Conservation (phyloP, 1,140 invertebrate genomes). For the Elymnias hypermnestra region DNA sequence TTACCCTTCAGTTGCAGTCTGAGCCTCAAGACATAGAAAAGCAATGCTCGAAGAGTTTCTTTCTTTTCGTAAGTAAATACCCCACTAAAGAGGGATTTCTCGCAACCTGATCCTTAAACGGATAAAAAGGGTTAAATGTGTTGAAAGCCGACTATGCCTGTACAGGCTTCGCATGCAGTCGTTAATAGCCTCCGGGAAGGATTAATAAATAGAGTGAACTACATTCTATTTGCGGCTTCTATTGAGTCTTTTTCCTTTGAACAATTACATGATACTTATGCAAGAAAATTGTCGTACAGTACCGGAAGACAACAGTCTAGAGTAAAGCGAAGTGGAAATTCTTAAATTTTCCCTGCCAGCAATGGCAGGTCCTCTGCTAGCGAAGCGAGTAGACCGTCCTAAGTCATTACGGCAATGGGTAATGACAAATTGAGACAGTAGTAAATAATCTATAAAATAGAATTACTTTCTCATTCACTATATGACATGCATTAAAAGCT, state of each 20-base stretch:
- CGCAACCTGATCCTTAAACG: conserved; percentile 24
- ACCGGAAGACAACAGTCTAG: too few relatives aligned
- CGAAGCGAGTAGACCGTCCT: too few relatives aligned
- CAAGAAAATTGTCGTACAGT: too few relatives aligned
- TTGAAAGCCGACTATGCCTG: conserved; percentile 21
- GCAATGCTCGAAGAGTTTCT: conserved; percentile 8
- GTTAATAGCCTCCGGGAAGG: conserved; percentile 11
- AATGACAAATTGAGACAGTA: too few relatives aligned
- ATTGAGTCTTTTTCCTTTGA: neutral
- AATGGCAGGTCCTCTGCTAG: too few relatives aligned
- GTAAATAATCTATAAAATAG: too few relatives aligned
- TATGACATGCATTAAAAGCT: too few relatives aligned
- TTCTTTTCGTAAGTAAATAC: conserved; percentile 20
- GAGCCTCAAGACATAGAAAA: conserved; percentile 6
- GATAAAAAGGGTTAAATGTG: conserved; percentile 27
- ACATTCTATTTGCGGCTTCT: conserved; percentile 4
- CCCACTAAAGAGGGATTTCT: conserved; percentile 22
- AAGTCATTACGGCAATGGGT: too few relatives aligned
- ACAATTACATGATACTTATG: too few relatives aligned
- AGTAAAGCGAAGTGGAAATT: too few relatives aligned
- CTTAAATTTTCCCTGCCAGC: too few relatives aligned
- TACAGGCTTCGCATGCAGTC: conserved; percentile 22
- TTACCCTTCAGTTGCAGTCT: conserved; percentile 3
- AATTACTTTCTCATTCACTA: too few relatives aligned
- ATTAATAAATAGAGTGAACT: conserved; percentile 11